phyloP scores from a whole-genome alignment of 1,140 invertebrate species.

The Drosophila ohnishii region DNA sequence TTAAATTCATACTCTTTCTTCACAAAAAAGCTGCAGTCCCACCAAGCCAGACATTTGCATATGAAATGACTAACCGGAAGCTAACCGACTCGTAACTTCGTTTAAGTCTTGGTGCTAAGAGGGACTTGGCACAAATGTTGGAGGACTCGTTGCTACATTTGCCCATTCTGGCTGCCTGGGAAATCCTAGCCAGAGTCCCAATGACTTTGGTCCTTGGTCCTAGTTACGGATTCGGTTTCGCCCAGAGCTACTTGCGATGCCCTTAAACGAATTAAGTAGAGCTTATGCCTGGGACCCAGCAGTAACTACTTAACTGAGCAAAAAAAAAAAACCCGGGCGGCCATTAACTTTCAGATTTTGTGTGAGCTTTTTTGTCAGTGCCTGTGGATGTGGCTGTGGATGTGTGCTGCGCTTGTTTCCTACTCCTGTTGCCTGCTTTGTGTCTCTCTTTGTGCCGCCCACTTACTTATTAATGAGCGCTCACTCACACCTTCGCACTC shows the following conservation, averaged over 20 bases:
- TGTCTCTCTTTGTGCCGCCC: constrained; percentile 39
- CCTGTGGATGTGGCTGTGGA: constrained; percentile 24
- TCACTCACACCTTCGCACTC: constrained; percentile 12
- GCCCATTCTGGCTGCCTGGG: constrained; percentile 2
- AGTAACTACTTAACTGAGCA: constrained; percentile 50
- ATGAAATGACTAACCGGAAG: constrained; percentile 18
- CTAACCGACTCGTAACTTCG: constrained; percentile 31
- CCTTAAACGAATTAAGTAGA: constrained; percentile 70
- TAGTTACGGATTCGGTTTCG: constrained; percentile 11
- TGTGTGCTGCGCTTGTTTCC: constrained; percentile 17
- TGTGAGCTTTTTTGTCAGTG: constrained; percentile 50
- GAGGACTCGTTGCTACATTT: constrained; percentile 28
- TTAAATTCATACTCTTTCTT: neutral
- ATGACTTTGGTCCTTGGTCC: constrained; percentile 5
- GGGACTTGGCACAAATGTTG: constrained; percentile 14
- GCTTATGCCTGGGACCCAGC: constrained; percentile 54
- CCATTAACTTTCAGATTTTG: constrained; percentile 72
- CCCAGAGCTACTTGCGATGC: constrained; percentile 45
- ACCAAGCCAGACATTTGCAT: constrained; percentile 18
- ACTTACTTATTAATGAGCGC: constrained; percentile 58
- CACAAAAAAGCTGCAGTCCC: neutral
- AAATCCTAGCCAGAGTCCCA: constrained; percentile 7
- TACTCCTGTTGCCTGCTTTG: constrained; percentile 20
- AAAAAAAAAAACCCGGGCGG: constrained; percentile 15
- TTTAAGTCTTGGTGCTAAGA: constrained; percentile 10